Evolutionary conservation across 92 coral and sea anemone species (phyloP).

Genomic region (Epizoanthus rinbou): DNA sequence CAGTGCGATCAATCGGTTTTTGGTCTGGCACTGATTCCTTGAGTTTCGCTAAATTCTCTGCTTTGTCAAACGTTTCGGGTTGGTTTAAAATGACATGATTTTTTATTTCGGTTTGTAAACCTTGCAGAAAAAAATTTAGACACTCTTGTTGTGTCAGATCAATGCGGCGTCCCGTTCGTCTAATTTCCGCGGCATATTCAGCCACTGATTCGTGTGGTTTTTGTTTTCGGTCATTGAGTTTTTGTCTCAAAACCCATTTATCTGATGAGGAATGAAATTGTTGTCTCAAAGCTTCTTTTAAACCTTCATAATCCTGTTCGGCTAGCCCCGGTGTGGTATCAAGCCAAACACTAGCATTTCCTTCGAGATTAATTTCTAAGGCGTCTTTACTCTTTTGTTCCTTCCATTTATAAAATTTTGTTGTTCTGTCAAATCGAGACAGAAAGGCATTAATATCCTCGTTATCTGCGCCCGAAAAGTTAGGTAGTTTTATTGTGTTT

Average conservation of each 20-base stretch:
- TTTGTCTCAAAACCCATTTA: not conserved
- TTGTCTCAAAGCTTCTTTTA: not conserved
- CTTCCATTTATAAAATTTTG: too few species aligned
- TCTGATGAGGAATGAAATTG: not conserved
- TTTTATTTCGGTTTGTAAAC: not conserved
- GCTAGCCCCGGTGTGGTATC: not conserved
- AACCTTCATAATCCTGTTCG: not conserved
- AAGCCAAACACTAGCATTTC: slow-evolving; percentile 12
- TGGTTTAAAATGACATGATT: not conserved
- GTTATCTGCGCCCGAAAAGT: too few species aligned
- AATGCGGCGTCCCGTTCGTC: not conserved
- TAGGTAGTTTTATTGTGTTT: too few species aligned
- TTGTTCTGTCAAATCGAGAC: too few species aligned
- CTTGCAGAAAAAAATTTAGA: not conserved
- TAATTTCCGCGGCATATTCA: not conserved
- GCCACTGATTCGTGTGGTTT: not conserved
- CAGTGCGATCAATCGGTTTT: slow-evolving; percentile 12
- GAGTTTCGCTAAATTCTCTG: too few species aligned
- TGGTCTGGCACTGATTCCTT: too few species aligned
- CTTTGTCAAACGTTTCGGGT: slow-evolving; percentile 13
- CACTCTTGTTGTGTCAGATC: not conserved
- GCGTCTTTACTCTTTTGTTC: not conserved
- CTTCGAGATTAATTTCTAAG: not conserved
- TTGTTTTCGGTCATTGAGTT: not conserved
- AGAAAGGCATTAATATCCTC: too few species aligned